Evolutionary conservation across 2,797 vertebrate species (phyloP), one percentile per base, ranked within the genome.

Genomic region (Oryzias sinensis): DNA sequence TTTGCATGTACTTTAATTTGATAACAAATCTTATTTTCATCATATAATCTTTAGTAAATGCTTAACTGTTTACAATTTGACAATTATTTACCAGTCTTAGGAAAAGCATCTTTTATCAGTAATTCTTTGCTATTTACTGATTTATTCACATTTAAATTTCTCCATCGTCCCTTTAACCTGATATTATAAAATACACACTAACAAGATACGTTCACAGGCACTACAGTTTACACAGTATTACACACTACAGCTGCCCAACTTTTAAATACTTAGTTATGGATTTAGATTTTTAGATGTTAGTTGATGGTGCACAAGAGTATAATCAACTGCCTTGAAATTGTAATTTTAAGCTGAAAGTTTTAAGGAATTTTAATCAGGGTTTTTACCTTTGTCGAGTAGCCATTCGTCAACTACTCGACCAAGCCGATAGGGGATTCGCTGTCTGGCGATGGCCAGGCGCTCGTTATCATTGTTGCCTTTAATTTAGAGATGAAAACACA

Each of bases 361-460:
- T 91, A 91, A 91, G 95, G 98, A 98, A 95, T 98, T 99, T 99
- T 99, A 98, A 99, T 97, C 97, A 98, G 89, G 96, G 95, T 97
- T 99, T 98, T 99, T 99, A 99, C 97, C 97, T 99, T 99, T 99
- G 96, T 99, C 97, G 96, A 99, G 95, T 98, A 99, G 97, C 97
- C 97, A 98, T 93, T 99, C 97, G 95, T 99, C 97, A 98, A 98
- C 97, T 98, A 99, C 96, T 98, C 97, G 97, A 98, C 97, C 96
- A 93, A 99, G 96, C 95, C 97, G 97, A 98, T 98, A 98, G 97
- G 97, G 97, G 96, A 98, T 99, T 98, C 97, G 97, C 96, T 98
- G 96, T 98, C 97, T 99, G 97, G 97, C 97, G 97, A 99, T 98
- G 96, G 96, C 96, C 97, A 99, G 97, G 95, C 97, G 97, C 93